Conservation (phyloP, 1,140 invertebrate species). For the Leptopilina clavipes region DNA sequence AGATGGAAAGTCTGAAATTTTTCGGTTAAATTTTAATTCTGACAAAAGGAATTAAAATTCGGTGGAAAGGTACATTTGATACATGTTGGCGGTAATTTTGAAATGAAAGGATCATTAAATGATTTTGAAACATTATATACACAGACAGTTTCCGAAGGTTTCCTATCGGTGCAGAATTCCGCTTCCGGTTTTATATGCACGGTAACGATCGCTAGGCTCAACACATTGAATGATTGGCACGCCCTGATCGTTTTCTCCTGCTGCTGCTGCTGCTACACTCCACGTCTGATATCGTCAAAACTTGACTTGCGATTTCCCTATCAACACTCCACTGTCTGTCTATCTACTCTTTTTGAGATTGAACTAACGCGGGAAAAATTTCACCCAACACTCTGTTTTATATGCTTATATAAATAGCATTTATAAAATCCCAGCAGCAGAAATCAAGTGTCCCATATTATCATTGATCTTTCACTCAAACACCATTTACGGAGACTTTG, state of each 20-base stretch:
- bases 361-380: conserved; percentile 10
- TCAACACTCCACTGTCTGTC: neutral
- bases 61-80: too few species aligned
- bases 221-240: conserved; percentile 41
- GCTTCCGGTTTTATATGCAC: conserved; percentile 49
- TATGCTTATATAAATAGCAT: conserved; percentile 5
- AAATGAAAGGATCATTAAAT: too few species aligned
- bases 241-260: conserved; percentile 37
- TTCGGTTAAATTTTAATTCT: too few species aligned
- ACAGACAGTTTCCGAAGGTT: conserved; percentile 36
- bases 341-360: neutral
- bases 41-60: too few species aligned
- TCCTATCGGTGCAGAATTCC: conserved; percentile 45
- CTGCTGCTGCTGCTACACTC: too few species aligned
- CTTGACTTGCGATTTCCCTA: conserved; percentile 30
- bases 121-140: too few species aligned
- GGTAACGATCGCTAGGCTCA: conserved; percentile 13
- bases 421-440: neutral
- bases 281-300: conserved; percentile 9
- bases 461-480: conserved; percentile 27
- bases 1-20: too few species aligned
- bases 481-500: conserved; percentile 11
- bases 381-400: too few species aligned
- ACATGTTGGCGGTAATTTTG: too few species aligned
- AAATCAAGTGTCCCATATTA: neutral